Evolutionary conservation across 2,888 invertebrate species (phyloP).

Genomic region (Palloptera scutellata): DNA sequence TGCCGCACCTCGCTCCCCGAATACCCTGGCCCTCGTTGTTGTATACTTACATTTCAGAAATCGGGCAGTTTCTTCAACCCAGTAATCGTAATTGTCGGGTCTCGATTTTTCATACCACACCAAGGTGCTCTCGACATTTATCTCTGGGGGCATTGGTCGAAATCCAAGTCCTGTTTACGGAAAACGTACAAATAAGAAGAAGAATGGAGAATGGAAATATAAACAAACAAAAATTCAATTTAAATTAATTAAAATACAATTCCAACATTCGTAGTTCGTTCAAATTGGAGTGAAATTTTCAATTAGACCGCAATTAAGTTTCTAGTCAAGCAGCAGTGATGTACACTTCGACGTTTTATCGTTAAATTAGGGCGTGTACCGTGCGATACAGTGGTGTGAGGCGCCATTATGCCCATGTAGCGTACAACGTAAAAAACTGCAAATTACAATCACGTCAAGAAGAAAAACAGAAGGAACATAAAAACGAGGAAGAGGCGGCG

Average conservation of each 20-base stretch:
- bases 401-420: background rate
- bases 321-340: too few species aligned
- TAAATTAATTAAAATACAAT: background rate
- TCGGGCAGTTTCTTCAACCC: conserved; percentile 78
- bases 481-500: background rate
- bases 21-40: too few species aligned
- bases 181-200: conserved; percentile 4
- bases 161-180: conserved; percentile 86
- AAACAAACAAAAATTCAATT: background rate
- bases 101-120: conserved; percentile 83
- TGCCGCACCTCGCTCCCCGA: too few species aligned
- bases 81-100: conserved; percentile 77
- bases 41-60: conserved; percentile 77
- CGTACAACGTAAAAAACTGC: background rate
- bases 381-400: too few species aligned
- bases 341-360: too few species aligned
- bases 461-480: background rate
- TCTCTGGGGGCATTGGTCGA: conserved; percentile 92
- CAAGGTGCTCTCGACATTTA: conserved; percentile 93
- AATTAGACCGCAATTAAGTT: conserved; percentile 1
- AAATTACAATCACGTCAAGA: background rate
- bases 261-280: background rate
- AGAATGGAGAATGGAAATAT: background rate
- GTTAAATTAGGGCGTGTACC: background rate
- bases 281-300: background rate